Evolutionary conservation across 2,888 invertebrate genomes (phyloP), one percentile per base, ranked within the genome.

Genomic region (Mechanitis mazaeus): DNA sequence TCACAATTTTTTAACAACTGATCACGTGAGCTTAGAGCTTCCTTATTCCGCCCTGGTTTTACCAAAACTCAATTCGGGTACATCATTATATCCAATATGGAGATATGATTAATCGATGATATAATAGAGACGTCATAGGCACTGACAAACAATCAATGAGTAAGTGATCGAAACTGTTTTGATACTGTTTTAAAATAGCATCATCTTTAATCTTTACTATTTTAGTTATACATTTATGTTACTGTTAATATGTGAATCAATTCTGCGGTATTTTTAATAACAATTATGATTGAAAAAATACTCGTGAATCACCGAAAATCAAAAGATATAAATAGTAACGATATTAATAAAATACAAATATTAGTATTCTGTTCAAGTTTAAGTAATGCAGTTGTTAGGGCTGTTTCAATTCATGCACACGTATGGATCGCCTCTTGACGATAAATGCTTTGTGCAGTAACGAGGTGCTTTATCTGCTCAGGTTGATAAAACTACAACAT

Each of bases 1-100:
- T 7, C 9, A 42, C 42, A 42, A 42, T 42, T 42, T 42, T 42
- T 42, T 9, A 42, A 42, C 9, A 7, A 42, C 42, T 42, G 9
- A 42, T 31, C 31, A 50, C 31, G 50, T 50, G 9, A 11, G 31
- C 31, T 55, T 20, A 45, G 53, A 50, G 54, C 58, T 50, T n/a
- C 45, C 53, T 50, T 64, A 68, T 78, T 76, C 75, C 73, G 69
- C 63, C 59, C 56, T 58, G 68, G 71, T 65, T 66, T 68, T 69
- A 60, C 67, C 70, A 33, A 53, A 31, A n/a, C 12, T 33, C 38
- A 53, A 35, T 55, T 31, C 3, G 11, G 38, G 12, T 35, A 50
- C 31, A 50, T 31, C 2, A 33, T 31, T 50, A 38, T 50, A 9
- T 1, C 3, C 28, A 35, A 55, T 6, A 46, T 35, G 33, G 53